Evolutionary conservation across 2,797 vertebrate genomes (phyloP).

Genomic region (Macropus fuliginosus): DNA sequence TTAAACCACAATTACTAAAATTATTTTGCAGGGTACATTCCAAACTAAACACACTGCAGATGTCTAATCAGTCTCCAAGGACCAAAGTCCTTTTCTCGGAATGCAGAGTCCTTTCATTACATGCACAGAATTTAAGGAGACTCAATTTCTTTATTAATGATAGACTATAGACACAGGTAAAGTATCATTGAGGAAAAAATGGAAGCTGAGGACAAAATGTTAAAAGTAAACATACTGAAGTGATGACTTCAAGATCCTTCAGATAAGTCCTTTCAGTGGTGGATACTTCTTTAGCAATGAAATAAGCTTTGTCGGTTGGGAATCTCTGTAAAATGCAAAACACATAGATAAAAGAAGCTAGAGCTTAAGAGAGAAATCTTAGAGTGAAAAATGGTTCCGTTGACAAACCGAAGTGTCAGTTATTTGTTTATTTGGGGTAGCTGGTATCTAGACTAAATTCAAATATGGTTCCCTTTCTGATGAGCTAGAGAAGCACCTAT

Average conservation of each 20-base stretch:
- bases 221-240: constrained; percentile 87
- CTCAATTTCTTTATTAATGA: constrained; percentile 43
- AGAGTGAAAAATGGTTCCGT: background rate
- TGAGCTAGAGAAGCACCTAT: background rate
- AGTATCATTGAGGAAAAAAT: background rate
- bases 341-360: constrained; percentile 65
- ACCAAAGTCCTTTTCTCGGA: constrained; percentile 40
- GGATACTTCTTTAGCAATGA: constrained; percentile 95
- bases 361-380: background rate
- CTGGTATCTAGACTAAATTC: background rate
- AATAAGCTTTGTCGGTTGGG: constrained; percentile 95
- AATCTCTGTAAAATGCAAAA: constrained; percentile 89
- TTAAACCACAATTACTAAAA: constrained; percentile 64
- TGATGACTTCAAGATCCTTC: constrained; percentile 98
- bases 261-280: constrained; percentile 95
- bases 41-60: constrained; percentile 61
- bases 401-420: background rate
- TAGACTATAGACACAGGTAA: background rate
- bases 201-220: background rate
- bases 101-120: background rate
- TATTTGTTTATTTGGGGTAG: background rate
- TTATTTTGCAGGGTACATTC: background rate
- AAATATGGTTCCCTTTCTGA: background rate
- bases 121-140: background rate
- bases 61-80: constrained; percentile 38